phyloP scores from a whole-genome alignment of 2,113 vertebrate species.

The Plestiodon gilberti region DNA sequence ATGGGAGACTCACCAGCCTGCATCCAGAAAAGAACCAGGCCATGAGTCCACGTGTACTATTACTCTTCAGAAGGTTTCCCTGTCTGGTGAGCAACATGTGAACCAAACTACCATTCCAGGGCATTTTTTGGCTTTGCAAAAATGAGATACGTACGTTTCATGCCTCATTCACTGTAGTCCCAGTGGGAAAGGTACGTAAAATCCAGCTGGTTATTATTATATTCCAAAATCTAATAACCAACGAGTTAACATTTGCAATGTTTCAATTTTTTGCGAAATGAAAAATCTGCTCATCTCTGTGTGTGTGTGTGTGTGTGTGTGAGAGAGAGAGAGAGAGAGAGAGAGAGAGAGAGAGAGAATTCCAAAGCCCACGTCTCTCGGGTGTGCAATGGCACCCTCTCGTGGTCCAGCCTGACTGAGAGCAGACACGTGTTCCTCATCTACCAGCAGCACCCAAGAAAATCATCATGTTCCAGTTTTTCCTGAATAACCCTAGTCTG shows the following conservation, averaged over 20 bases:
- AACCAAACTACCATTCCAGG: background rate
- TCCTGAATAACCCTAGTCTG: conserved; percentile 54
- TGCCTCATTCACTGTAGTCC: conserved; percentile 40
- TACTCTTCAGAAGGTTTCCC: background rate
- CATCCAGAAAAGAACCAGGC: no score
- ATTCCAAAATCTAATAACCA: conserved; percentile 46
- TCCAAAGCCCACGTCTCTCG: conserved; percentile 13
- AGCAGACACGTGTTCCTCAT: fast-evolving
- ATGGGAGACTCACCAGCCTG: no score
- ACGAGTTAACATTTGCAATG: conserved; percentile 39
- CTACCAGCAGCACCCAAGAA: background rate
- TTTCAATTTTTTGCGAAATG: conserved; percentile 45
- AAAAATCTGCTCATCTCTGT: conserved; percentile 46
- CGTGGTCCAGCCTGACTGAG: conserved; percentile 30
- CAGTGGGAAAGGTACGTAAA: conserved; percentile 41
- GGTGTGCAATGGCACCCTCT: conserved; percentile 63
- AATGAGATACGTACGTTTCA: background rate
- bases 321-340: background rate
- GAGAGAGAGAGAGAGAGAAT: background rate
- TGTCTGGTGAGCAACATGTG: no score
- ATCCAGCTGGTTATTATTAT: conserved; percentile 62
- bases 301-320: conserved; percentile 20
- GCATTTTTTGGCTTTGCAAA: background rate
- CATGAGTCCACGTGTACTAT: no score
- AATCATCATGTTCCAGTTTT: conserved; percentile 30